Evolutionary conservation across 2,888 invertebrate species (phyloP).

Genomic region (Troides aeacus): DNA sequence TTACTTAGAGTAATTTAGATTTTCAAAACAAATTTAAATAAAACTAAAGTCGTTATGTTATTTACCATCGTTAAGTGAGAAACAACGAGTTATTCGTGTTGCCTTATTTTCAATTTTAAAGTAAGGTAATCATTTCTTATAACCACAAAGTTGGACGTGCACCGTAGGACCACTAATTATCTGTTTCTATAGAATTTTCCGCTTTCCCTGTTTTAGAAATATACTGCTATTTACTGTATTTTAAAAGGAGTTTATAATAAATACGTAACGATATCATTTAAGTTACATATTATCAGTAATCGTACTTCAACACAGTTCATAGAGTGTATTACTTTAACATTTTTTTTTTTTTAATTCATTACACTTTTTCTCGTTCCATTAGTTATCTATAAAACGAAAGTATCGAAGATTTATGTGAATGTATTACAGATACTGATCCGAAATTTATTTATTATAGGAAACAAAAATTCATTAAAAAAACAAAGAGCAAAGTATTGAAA

Average conservation of each 20-base stretch:
- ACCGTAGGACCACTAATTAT: conserved; percentile 13
- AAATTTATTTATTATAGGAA: no score
- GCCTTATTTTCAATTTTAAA: conserved; percentile 23
- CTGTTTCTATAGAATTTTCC: conserved; percentile 5
- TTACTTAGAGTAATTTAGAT: no score
- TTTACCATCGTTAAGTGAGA: conserved; percentile 5
- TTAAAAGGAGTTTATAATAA: background rate
- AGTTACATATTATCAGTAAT: background rate
- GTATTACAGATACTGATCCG: no score
- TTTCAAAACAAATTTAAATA: no score
- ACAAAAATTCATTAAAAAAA: background rate
- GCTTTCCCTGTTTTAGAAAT: conserved; percentile 6
- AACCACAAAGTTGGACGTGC: conserved; percentile 26
- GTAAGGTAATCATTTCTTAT: conserved; percentile 18
- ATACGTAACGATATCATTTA: background rate
- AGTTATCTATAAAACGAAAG: background rate
- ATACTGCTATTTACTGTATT: background rate
- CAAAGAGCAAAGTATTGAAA: background rate
- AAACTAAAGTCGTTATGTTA: background rate
- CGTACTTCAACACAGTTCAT: background rate
- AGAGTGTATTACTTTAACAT: background rate
- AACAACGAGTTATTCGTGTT: conserved; percentile 21
- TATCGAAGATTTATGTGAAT: no score
- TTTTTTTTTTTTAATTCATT: background rate
- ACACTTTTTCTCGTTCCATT: background rate